Evolutionary conservation across 2,113 vertebrate genomes (phyloP).

Genomic region (Eclectus roratus): DNA sequence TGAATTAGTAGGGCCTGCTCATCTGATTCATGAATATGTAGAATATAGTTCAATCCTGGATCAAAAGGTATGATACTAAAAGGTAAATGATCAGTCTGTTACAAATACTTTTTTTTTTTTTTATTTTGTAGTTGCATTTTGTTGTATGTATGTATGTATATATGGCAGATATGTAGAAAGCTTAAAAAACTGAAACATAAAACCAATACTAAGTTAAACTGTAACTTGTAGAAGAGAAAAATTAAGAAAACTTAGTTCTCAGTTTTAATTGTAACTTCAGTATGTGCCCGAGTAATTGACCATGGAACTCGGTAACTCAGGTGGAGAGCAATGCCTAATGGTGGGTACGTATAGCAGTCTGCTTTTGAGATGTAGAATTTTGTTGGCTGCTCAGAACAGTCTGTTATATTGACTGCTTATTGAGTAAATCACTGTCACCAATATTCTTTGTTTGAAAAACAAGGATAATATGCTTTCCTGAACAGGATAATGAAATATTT

Average conservation of each 20-base stretch:
- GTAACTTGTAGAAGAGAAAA: background rate
- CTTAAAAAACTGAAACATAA: background rate
- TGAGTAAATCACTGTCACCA: background rate
- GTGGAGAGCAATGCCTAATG: background rate
- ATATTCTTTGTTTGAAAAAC: background rate
- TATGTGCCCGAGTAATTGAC: background rate
- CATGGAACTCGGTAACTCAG: background rate
- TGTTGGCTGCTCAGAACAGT: background rate
- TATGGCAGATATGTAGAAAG: background rate
- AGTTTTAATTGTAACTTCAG: background rate
- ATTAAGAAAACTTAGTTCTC: background rate
- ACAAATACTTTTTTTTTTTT: background rate
- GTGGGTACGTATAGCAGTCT: background rate
- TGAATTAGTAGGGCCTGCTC: constrained; percentile 87
- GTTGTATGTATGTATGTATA: background rate
- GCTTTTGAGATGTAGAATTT: background rate
- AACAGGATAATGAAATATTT: background rate
- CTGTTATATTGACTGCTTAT: background rate
- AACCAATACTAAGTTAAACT: background rate
- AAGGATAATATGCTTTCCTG: background rate
- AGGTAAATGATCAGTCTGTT: constrained; percentile 9
- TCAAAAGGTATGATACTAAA: constrained; percentile 84
- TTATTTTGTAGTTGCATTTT: background rate
- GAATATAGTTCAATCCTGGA: constrained; percentile 86
- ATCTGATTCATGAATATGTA: constrained; percentile 93